Evolutionary conservation across 2,888 invertebrate species (phyloP), one percentile per base, ranked within the genome.

Genomic region (Drosophila dives): DNA sequence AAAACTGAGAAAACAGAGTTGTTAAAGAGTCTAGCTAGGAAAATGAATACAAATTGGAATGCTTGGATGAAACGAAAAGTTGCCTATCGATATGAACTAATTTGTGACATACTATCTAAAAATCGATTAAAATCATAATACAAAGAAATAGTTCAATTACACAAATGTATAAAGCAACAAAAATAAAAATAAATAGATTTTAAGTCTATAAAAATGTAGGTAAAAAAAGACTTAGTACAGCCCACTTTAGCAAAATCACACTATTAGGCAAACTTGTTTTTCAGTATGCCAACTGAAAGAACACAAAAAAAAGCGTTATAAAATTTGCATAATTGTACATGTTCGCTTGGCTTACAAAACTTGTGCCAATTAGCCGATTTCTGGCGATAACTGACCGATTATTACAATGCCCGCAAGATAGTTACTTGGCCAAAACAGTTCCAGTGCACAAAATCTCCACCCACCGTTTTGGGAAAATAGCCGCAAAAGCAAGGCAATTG

Each of bases 361-460:
- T 58, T 69, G 60, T 36, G 58, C 74, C 90, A 90, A 90, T 85
- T 90, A 86, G 70, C 42, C 68, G 90, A 90, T 84, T 82, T 69
- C 61, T 51, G 64, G 89, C 89, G 84, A 90, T 85, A 85, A 82
- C 90, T 85, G 84, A 82, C 90, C 84, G 70, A 79, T 84, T 69
- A 87, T 84, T 84, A 85, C 83, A 71, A 72, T 72, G 68, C 67
- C 65, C 66, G 67, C 80, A 71, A 82, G 83, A 75, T 81, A 65
- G 78, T 69, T 84, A 84, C 81, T 87, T 75, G 70, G n/a, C 54
- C 6, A 55, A 38, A 72, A 83, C 56, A 62, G 66, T 56, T 55
- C 64, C 50, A 70, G 51, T 54, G 65, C 48, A 33, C n/a, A 48
- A 50, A 42, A 64, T 71, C 63, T 59, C 64, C 90, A 70, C 90